These are phyloP conservation scores for Myotis yumanensis DNA, from an alignment of 2,113 vertebrate genomes.

Conservation along the genomic window DNA sequence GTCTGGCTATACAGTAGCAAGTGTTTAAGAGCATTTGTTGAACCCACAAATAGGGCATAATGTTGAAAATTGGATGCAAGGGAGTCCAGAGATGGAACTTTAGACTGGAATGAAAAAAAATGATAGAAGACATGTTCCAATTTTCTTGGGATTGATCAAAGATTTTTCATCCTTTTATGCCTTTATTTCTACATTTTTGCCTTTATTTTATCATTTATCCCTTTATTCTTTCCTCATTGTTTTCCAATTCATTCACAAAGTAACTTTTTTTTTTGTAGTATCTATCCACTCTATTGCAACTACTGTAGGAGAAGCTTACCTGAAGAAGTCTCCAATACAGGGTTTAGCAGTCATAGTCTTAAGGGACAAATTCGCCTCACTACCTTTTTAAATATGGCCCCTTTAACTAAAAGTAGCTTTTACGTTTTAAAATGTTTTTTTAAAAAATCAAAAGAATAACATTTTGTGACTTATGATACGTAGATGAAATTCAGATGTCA, in stretches of 20 bases:
- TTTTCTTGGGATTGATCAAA: neutral
- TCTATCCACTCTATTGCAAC: neutral
- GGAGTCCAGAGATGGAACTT: neutral
- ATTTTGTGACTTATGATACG: neutral
- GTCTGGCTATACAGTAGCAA: accelerated
- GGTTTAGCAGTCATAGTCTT: neutral
- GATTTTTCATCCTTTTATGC: neutral
- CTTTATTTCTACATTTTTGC: neutral
- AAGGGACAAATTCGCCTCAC: neutral
- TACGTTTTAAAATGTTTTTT: neutral
- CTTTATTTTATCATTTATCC: neutral
- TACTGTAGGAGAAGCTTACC: neutral
- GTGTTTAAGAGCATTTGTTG: neutral
- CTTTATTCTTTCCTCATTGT: neutral
- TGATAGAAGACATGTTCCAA: neutral
- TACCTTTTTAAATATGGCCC: neutral
- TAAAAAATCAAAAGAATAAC: neutral
- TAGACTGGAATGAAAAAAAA: neutral
- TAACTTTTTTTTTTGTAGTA: neutral
- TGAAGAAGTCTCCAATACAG: neutral
- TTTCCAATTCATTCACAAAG: neutral
- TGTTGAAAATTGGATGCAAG: neutral
- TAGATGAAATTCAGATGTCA: neutral
- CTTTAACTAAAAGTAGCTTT: neutral
- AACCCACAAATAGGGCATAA: neutral